Percentiles rank a stretch among this genome's conserved stretches.
Evolutionary conservation across 2,888 invertebrate genomes (phyloP).

Genomic region (Crepidodera aurea): DNA sequence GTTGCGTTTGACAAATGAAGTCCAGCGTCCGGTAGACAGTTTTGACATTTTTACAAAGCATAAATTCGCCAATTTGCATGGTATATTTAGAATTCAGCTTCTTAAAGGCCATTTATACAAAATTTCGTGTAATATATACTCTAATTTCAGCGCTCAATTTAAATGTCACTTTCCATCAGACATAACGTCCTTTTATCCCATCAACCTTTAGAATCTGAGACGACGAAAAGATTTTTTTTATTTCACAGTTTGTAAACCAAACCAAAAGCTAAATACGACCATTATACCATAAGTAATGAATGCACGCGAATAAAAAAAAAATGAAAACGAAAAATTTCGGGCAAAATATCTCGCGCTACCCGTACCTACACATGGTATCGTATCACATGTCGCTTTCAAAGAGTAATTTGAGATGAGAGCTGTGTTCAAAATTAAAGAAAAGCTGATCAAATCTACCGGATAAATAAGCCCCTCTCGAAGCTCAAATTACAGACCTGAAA

Average conservation of each 20-base stretch:
- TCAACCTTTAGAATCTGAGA: conserved; percentile 7
- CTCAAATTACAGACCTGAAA: conserved; percentile 53
- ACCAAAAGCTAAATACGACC: conserved; percentile 2
- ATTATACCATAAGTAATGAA: conserved; percentile 34
- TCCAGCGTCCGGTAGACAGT: too few relatives aligned
- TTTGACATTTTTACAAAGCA: too few relatives aligned
- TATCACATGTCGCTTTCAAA: conserved; percentile 49
- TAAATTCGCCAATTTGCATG: too few relatives aligned
- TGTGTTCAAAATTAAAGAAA: conserved; percentile 59
- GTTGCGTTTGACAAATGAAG: too few relatives aligned
- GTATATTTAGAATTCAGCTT: too few relatives aligned
- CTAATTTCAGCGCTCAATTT: neutral
- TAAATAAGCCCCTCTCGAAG: conserved; percentile 53
- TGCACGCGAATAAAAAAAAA: conserved; percentile 27
- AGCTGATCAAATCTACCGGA: conserved; percentile 61
- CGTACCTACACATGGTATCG: conserved; percentile 37
- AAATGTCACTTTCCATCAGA: conserved; percentile 7
- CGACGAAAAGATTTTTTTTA: conserved; percentile 7
- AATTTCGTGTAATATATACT: too few relatives aligned
- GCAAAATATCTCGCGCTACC: conserved; percentile 34
- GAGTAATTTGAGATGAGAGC: conserved; percentile 49
- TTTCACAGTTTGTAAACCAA: conserved; percentile 7
- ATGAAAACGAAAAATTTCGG: conserved; percentile 27
- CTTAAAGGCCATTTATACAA: too few relatives aligned
- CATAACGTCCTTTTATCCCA: neutral